A percentile compares a stretch with the other conserved stretches of the same genome.
Evolutionary conservation across 2,888 invertebrate species (phyloP).

Genomic region (Hyposoter dolosus): DNA sequence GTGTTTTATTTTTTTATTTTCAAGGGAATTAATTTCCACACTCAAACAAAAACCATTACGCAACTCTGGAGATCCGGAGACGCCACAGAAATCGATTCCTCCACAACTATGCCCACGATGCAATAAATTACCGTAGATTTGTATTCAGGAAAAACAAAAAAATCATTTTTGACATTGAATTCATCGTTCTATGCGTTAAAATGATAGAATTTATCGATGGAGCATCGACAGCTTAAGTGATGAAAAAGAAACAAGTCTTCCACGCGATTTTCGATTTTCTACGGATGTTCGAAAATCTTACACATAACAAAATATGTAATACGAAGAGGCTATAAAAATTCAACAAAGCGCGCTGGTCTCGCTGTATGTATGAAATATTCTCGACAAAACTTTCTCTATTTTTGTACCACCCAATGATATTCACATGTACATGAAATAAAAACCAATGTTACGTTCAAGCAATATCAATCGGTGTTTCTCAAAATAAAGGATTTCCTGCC

Average conservation of each 20-base stretch:
- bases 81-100: slow-evolving; percentile 90
- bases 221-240: neutral
- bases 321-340: slow-evolving; percentile 54
- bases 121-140: slow-evolving; percentile 83
- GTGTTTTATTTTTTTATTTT: slow-evolving; percentile 72
- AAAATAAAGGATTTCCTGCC: neutral
- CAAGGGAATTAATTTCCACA: slow-evolving; percentile 98
- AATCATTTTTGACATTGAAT: neutral
- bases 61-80: slow-evolving; percentile 97
- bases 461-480: neutral
- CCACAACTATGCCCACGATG: slow-evolving; percentile 96
- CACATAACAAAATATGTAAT: neutral
- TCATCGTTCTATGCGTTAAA: neutral
- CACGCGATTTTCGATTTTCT: slow-evolving; percentile 25
- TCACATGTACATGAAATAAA: slow-evolving; percentile 20
- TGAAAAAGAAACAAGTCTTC: slow-evolving; percentile 51
- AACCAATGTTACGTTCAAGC: neutral
- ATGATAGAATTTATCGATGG: neutral
- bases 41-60: slow-evolving; percentile 98
- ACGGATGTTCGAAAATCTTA: neutral
- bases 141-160: neutral
- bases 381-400: slow-evolving; percentile 34
- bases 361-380: slow-evolving; percentile 41
- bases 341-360: slow-evolving; percentile 48
- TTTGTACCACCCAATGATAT: slow-evolving; percentile 23